Percentiles rank a stretch among this genome's conserved stretches.
Evolutionary conservation across 2,888 invertebrate genomes (phyloP).

Genomic region (Aphidoletes aphidimyza): DNA sequence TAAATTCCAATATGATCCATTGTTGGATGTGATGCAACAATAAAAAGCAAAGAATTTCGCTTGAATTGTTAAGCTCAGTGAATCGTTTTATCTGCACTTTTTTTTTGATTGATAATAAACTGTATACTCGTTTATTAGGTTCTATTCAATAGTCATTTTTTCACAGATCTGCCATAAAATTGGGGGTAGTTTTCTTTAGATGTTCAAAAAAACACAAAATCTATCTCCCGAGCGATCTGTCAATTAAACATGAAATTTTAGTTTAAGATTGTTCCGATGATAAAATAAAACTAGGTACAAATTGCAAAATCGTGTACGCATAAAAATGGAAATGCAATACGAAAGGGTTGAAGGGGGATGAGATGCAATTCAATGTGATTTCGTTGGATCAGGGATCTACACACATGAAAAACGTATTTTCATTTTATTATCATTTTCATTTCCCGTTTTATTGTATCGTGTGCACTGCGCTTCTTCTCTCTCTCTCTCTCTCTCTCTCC

Average conservation of each 20-base stretch:
- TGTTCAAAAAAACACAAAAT: not conserved
- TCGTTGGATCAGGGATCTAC: not conserved
- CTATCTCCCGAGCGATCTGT: not conserved
- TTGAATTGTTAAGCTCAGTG: not conserved
- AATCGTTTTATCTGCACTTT: not conserved
- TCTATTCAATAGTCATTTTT: not conserved
- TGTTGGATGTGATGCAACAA: not conserved
- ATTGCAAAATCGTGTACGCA: conserved; percentile 27
- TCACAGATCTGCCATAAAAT: not conserved
- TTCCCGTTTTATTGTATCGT: conserved; percentile 44
- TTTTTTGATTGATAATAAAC: conserved; percentile 33
- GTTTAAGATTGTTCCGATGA: not conserved
- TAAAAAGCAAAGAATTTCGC: not conserved
- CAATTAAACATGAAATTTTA: not conserved
- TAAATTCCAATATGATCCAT: not conserved
- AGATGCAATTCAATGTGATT: not conserved
- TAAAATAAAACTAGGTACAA: not conserved
- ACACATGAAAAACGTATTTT: conserved; percentile 25
- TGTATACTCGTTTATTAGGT: not conserved
- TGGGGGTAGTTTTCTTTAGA: too few relatives aligned
- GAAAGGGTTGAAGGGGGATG: not conserved
- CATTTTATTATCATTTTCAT: conserved; percentile 34
- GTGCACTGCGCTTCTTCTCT: too few relatives aligned
- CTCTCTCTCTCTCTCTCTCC: too few relatives aligned
- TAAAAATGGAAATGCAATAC: conserved; percentile 23